Evolutionary conservation across 2,888 invertebrate genomes (phyloP), one percentile per base, ranked within the genome.

Genomic region (Drosophila buzzatii): DNA sequence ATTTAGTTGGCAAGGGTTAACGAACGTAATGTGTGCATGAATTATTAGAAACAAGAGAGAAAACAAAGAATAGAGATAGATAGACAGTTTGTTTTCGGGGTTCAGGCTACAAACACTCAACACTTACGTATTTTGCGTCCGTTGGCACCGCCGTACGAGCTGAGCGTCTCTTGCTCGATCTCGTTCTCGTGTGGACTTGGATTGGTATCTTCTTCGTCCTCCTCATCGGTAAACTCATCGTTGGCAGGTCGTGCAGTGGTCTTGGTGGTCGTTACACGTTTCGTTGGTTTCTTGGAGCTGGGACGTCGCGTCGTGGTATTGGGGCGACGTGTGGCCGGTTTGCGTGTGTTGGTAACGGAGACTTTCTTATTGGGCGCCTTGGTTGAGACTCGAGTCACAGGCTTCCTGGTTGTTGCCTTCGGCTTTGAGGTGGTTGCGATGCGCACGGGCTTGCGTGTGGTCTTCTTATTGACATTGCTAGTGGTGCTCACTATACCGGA

Each of bases 291-390:
- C 49, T 83, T 81, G 3, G 91, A 84, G 33, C 67, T 69, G 16
- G 94, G 94, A 63, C 91, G 93, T 53, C 93, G 93, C 2, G 94
- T 93, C 3, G 94, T 93, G 27, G 92, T 74, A 47, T 93, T 93
- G 5, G 91, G 82, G 42, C 91, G 90, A 12, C 85, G 79, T 0
- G 91, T 91, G 12, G 79, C 82, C n/a, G 90, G 92, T 2, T 82
- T 85, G 14, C 86, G 83, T 5, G 92, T 90, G 35, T 93, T 92
- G 12, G 90, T 91, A 0, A 90, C 81, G 0, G 88, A 81, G 0
- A 90, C 86, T 59, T 85, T 88, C 47, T 82, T 87, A 41, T 79
- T 89, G 1, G 91, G 90, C 49, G 83, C 91, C 78, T 87, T 91
- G 37, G 85, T 92, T 70, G 89, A 78, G 20, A 92, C 85, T 20